phyloP scores from a whole-genome alignment of 1,140 invertebrate species.

The Lordiphosa clarofinis region DNA sequence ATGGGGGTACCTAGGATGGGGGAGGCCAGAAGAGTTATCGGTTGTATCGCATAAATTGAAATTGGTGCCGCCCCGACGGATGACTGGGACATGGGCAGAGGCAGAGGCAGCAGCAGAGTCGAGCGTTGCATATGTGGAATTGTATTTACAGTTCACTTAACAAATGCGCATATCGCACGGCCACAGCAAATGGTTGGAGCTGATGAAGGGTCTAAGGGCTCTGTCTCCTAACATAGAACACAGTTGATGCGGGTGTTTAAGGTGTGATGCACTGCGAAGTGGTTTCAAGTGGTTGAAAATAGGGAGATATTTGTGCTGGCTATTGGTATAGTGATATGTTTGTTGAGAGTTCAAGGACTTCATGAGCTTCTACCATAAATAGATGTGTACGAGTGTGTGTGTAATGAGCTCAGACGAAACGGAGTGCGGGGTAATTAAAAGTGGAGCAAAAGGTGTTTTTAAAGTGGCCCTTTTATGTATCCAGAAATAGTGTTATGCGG shows the following conservation, averaged over 20 bases:
- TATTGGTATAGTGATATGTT: constrained; percentile 18
- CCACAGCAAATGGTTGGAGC: constrained; percentile 28
- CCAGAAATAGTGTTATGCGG: too few species aligned
- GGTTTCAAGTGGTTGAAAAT: constrained; percentile 30
- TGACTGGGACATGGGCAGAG: constrained; percentile 6
- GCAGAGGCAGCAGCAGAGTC: neutral
- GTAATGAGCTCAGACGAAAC: neutral
- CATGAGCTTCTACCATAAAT: constrained; percentile 39
- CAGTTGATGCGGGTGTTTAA: constrained; percentile 24
- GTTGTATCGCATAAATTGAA: constrained; percentile 59
- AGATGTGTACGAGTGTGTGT: constrained; percentile 13
- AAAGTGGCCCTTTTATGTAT: constrained; percentile 12
- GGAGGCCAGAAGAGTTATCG: constrained; percentile 52
- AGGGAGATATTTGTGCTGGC: constrained; percentile 19
- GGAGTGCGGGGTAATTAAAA: constrained; percentile 6
- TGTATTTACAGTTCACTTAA: constrained; percentile 64
- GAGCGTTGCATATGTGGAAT: constrained; percentile 47
- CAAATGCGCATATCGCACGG: constrained; percentile 56
- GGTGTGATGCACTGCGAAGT: constrained; percentile 33
- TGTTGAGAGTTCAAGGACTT: constrained; percentile 54
- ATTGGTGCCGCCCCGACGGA: constrained; percentile 32
- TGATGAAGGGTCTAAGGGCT: constrained; percentile 3
- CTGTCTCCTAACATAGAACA: constrained; percentile 13
- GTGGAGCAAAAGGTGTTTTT: constrained; percentile 17
- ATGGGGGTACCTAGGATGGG: neutral